Evolutionary conservation across 2,797 vertebrate genomes (phyloP).

Genomic region (Bucorvus abyssinicus): DNA sequence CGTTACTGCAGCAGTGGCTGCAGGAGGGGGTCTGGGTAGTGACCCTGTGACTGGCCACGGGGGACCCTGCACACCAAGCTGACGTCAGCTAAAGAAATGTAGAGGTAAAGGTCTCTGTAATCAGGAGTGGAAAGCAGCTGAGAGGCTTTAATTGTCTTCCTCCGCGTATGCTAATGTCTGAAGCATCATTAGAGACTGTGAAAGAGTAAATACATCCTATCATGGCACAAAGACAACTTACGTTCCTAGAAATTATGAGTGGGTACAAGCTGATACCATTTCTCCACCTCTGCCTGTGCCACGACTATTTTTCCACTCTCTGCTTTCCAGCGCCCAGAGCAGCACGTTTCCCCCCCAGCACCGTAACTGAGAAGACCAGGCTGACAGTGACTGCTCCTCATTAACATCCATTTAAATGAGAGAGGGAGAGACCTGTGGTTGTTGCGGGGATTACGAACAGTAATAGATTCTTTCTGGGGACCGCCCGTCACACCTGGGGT

Average conservation of each 20-base stretch:
- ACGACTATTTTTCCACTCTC: neutral
- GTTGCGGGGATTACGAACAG: conserved; percentile 30
- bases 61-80: neutral
- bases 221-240: neutral
- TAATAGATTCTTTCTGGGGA: conserved; percentile 43
- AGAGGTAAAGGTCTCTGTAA: neutral
- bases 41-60: neutral
- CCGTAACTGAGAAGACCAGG: neutral
- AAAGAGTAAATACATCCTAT: conserved; percentile 17
- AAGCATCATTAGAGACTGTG: conserved; percentile 27
- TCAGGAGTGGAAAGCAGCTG: neutral
- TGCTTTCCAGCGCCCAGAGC: neutral
- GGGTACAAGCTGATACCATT: conserved; percentile 7
- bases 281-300: neutral
- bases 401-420: conserved; percentile 56
- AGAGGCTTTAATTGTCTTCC: conserved; percentile 26
- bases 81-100: neutral
- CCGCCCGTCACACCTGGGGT: neutral
- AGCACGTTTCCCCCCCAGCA: neutral
- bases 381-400: conserved; percentile 32
- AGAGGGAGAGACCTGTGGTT: neutral
- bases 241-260: conserved; percentile 43
- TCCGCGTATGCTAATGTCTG: conserved; percentile 2
- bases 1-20: neutral
- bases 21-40: neutral